Conservation (phyloP, 2,113 vertebrate genomes). For the Misgurnus mizolepis region DNA sequence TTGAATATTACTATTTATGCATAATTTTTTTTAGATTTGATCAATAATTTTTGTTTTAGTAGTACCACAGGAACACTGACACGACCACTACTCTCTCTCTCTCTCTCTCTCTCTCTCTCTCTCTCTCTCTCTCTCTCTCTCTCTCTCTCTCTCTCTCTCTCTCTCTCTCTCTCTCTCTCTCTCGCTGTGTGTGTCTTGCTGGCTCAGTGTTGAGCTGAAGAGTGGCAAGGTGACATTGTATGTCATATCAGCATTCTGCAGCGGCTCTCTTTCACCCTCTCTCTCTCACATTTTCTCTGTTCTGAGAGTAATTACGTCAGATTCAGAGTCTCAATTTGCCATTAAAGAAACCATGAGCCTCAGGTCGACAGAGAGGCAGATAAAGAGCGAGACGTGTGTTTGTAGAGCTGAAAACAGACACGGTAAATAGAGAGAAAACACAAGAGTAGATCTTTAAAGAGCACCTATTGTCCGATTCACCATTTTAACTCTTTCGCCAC, state of each 20-base stretch:
- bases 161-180: neutral
- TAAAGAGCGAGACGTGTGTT: constrained; percentile 23
- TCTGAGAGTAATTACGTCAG: constrained; percentile 71
- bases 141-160: constrained; percentile 18
- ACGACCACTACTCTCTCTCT: too few species aligned
- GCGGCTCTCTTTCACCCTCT: constrained; percentile 47
- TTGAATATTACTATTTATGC: too few species aligned
- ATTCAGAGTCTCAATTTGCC: constrained; percentile 74
- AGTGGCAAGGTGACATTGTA: constrained; percentile 79
- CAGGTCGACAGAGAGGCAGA: constrained; percentile 42
- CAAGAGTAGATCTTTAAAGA: constrained; percentile 2
- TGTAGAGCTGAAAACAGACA: neutral
- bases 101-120: constrained; percentile 13
- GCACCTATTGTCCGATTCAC: neutral
- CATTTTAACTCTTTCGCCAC: too few species aligned
- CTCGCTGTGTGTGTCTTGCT: constrained; percentile 8
- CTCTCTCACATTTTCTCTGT: constrained; percentile 60
- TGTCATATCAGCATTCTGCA: constrained; percentile 69
- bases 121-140: constrained; percentile 17
- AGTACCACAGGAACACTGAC: too few species aligned
- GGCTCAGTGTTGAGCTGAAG: constrained; percentile 42
- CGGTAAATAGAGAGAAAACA: neutral
- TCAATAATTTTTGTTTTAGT: too few species aligned
- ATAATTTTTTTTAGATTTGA: too few species aligned
- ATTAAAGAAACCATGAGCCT: constrained; percentile 63